phyloP scores from a whole-genome alignment of 2,888 invertebrate genomes.

The Netelia virgata region DNA sequence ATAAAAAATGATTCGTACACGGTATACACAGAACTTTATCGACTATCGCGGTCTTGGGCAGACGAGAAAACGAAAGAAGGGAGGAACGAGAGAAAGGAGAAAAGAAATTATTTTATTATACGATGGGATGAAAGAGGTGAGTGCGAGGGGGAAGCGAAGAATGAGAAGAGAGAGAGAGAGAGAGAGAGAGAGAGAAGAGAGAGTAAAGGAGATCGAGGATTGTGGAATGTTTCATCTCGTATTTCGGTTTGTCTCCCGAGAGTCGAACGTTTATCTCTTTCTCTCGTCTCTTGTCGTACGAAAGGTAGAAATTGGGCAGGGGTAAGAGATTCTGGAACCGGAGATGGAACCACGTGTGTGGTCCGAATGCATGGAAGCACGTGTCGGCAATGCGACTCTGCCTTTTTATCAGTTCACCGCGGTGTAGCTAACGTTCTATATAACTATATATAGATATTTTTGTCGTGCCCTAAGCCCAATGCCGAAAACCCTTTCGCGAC shows the following conservation, averaged over 20 bases:
- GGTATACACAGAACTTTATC: conserved; percentile 47
- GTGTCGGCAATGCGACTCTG: conserved; percentile 71
- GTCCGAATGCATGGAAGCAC: conserved; percentile 71
- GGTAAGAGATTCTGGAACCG: conserved; percentile 43
- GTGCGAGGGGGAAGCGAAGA: conserved; percentile 33
- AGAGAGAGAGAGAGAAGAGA: conserved; percentile 21
- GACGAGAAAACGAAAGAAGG: conserved; percentile 8
- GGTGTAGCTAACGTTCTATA: conserved; percentile 28
- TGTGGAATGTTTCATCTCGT: conserved; percentile 68
- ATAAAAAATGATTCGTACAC: not conserved
- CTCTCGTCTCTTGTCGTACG: conserved; percentile 49
- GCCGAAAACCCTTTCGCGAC: conserved; percentile 28
- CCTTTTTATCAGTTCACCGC: conserved; percentile 68
- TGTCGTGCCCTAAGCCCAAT: conserved; percentile 19
- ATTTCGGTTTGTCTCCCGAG: conserved; percentile 68
- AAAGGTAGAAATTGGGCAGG: conserved; percentile 33
- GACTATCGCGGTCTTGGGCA: not conserved
- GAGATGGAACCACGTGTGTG: conserved; percentile 71
- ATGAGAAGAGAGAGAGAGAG: conserved; percentile 30
- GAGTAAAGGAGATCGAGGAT: conserved; percentile 32
- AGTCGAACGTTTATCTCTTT: conserved; percentile 50
- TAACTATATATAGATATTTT: conserved; percentile 15
- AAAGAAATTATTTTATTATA: conserved; percentile 66
- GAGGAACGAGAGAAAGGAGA: conserved; percentile 31
- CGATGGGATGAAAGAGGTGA: conserved; percentile 24